Base-by-base conservation (phyloP, 2,797 vertebrate species). In the Fistularia tabacaria region DNA sequence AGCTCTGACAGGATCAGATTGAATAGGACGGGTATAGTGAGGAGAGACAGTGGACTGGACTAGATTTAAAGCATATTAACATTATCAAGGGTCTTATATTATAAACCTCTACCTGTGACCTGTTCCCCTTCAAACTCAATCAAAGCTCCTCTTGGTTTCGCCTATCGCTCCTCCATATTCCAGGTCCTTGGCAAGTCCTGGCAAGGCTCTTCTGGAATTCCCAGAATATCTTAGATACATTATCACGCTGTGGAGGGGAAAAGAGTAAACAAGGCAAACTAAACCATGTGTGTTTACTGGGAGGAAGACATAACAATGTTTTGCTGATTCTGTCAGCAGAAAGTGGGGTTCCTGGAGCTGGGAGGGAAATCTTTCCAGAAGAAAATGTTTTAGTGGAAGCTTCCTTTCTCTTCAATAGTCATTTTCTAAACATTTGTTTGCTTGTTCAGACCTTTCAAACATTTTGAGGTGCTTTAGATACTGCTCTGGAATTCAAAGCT, bases 191-290 rank as follows among this genome's bases (percentile, higher is more conserved):
- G 62, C 77, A 9, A 78, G 85, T 84, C 66, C 57, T 76, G 74
- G 56, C 85, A 84, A 10, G 65, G 76, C 53, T 76, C 57, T 51
- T 54, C 15, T 8, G 13, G 57, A 52, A 87, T 82, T 86, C 83
- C 75, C 73, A 62, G 71, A 70, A 88, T 88, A 72, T 77, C 54
- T 87, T 40, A 84, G 86, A 86, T 84, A 81, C 44, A 57, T 66
- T 81, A 87, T 89, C 85, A 62, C 45, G 41, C 9, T 14, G 41
- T 7, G 45, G 12, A 37, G 57, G 51, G 46, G 50, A 57, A 73
- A 79, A 58, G 59, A 74, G 63, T 62, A 60, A 77, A 73, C 38
- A 51, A 58, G 12, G 49, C 12, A 46, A 70, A 78, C 64, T 66
- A 67, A 69, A 71, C 62, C 42, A 50, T 58, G 67, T 55, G 39